phyloP scores from a whole-genome alignment of 1,140 invertebrate genomes.

The Drosophila varians region DNA sequence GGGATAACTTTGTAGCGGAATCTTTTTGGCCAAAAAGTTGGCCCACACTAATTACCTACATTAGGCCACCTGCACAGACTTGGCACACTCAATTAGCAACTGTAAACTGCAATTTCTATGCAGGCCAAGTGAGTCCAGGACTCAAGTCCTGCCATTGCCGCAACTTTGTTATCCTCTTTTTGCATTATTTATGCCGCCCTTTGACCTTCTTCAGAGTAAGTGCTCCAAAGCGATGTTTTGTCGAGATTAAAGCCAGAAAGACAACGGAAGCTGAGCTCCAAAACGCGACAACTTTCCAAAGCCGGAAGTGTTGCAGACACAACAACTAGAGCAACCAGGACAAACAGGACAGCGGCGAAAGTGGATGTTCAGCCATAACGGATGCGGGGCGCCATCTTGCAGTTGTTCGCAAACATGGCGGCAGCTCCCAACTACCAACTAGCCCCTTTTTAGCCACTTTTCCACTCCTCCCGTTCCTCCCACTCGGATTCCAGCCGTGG shows the following conservation, averaged over 20 bases:
- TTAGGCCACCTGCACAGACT: conserved; percentile 72
- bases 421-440: conserved; percentile 6
- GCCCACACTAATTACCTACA: conserved; percentile 71
- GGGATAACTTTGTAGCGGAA: conserved; percentile 18
- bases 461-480: background rate
- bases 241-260: conserved; percentile 64
- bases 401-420: conserved; percentile 72
- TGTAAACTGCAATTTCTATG: conserved; percentile 64
- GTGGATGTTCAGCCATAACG: conserved; percentile 53
- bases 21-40: conserved; percentile 49
- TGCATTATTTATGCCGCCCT: conserved; percentile 59
- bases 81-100: conserved; percentile 73
- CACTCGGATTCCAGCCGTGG: conserved; percentile 1
- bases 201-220: conserved; percentile 56
- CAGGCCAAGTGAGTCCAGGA: conserved; percentile 25
- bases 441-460: conserved; percentile 7
- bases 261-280: conserved; percentile 43
- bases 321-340: conserved; percentile 8
- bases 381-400: conserved; percentile 73
- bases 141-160: conserved; percentile 5
- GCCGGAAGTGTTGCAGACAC: conserved; percentile 62
- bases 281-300: conserved; percentile 48
- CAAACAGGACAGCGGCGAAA: conserved; percentile 39
- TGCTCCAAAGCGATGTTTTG: conserved; percentile 63
- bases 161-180: background rate